Evolutionary conservation across 2,113 vertebrate species (phyloP).

Genomic region (Tor tambroides): DNA sequence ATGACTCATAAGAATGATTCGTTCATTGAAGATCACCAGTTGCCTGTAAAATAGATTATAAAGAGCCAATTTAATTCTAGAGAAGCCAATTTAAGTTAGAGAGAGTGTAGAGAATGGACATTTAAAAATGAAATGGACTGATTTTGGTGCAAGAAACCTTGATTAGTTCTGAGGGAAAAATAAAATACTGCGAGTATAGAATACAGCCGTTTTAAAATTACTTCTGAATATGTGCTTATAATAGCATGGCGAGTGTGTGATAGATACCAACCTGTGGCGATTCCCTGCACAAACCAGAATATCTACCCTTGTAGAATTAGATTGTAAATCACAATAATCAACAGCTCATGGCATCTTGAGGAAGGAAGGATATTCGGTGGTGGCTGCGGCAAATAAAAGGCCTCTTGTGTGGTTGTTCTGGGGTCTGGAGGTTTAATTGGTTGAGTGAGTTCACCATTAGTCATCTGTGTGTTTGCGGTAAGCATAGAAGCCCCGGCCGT

Average conservation of each 20-base stretch:
- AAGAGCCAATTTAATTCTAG: neutral
- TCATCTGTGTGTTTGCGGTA: slow-evolving; percentile 47
- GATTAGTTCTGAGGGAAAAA: neutral
- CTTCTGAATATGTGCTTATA: neutral
- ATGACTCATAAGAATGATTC: neutral
- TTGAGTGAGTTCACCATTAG: slow-evolving; percentile 45
- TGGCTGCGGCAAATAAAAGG: slow-evolving; percentile 13
- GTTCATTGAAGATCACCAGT: neutral
- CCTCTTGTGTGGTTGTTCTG: neutral
- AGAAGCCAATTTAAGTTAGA: too few relatives aligned
- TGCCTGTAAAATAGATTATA: neutral
- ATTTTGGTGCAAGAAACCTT: neutral
- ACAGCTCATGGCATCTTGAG: slow-evolving; percentile 6
- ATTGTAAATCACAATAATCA: slow-evolving; percentile 36
- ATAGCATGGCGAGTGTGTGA: neutral
- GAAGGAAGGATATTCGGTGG: neutral
- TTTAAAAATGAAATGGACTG: neutral
- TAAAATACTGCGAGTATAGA: neutral
- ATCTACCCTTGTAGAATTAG: neutral
- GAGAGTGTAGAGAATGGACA: neutral
- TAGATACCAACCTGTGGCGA: neutral
- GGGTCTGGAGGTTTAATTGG: slow-evolving; percentile 52
- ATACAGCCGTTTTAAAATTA: neutral
- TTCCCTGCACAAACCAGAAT: neutral
- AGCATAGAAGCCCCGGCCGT: slow-evolving; percentile 33